Evolutionary conservation across 1,140 invertebrate species (phyloP).

Genomic region (Lepidurus couesii): DNA sequence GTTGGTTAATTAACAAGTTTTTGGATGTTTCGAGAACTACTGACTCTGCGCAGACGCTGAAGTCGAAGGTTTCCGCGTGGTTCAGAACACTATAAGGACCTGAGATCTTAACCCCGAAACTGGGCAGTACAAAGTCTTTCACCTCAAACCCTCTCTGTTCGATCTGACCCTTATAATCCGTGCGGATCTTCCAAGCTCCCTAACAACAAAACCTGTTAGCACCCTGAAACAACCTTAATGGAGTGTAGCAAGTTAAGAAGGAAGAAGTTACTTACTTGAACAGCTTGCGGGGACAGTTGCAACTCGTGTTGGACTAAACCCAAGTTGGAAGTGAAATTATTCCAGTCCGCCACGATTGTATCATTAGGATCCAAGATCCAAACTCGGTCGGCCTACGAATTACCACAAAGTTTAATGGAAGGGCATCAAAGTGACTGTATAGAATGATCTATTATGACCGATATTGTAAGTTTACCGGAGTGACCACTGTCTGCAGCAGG

Average conservation of each 20-base stretch:
- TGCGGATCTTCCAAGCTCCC: slow-evolving; percentile 55
- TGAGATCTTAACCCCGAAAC: slow-evolving; percentile 59
- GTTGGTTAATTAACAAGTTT: not conserved
- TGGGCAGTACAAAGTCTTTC: slow-evolving; percentile 57
- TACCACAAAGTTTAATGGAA: slow-evolving; percentile 27
- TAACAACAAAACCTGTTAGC: slow-evolving; percentile 37
- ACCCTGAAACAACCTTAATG: not conserved
- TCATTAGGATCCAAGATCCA: slow-evolving; percentile 56
- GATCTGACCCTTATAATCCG: slow-evolving; percentile 41
- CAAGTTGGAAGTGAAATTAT: slow-evolving; percentile 48
- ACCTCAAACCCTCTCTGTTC: slow-evolving; percentile 48
- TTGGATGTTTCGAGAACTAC: not conserved
- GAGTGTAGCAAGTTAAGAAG: not conserved
- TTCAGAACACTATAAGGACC: slow-evolving; percentile 55
- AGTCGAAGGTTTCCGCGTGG: slow-evolving; percentile 41
- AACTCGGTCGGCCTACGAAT: slow-evolving; percentile 51
- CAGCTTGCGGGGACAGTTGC: slow-evolving; percentile 51
- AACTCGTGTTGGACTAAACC: slow-evolving; percentile 54
- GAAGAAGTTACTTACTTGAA: slow-evolving; percentile 43
- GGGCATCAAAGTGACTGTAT: not conserved
- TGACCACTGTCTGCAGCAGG: slow-evolving; percentile 49
- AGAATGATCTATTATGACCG: not conserved
- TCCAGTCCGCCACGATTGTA: slow-evolving; percentile 55
- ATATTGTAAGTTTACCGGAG: slow-evolving; percentile 43
- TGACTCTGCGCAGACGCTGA: not conserved